phyloP scores from a whole-genome alignment of 2,113 vertebrate species.

The Eolophus roseicapilla region DNA sequence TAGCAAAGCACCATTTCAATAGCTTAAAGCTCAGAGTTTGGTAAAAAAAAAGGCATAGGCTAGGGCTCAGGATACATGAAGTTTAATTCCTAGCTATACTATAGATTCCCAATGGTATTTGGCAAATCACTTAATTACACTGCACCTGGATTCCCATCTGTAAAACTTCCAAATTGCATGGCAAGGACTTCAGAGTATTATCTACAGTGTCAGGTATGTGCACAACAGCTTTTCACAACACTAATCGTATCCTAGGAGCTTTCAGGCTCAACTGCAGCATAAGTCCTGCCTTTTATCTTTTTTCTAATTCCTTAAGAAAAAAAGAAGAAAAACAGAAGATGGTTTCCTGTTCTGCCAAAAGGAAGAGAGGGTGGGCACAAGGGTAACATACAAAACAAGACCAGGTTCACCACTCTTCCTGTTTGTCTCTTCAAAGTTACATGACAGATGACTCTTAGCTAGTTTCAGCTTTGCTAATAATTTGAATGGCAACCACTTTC shows the following conservation, averaged over 20 bases:
- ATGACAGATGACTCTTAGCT: constrained; percentile 25
- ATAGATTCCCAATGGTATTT: background rate
- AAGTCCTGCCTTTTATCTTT: background rate
- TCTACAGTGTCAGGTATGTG: background rate
- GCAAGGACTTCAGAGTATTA: background rate
- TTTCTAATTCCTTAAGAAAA: constrained; percentile 58
- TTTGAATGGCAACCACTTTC: constrained; percentile 24
- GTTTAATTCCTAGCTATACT: background rate
- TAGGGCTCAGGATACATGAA: background rate
- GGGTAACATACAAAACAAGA: constrained; percentile 32
- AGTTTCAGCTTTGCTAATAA: constrained; percentile 33
- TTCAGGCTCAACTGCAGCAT: background rate
- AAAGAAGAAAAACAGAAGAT: constrained; percentile 50
- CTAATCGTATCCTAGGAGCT: background rate
- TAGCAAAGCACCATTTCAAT: background rate
- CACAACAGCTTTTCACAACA: background rate
- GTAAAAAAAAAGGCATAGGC: background rate
- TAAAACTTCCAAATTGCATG: background rate
- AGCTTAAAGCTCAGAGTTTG: background rate
- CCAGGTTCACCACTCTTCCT: constrained; percentile 56
- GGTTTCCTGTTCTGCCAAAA: constrained; percentile 59
- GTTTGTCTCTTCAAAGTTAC: constrained; percentile 52
- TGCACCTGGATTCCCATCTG: background rate
- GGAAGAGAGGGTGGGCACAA: constrained; percentile 39
- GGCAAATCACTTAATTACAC: background rate